Percentiles rank a stretch among this genome's conserved stretches.
Evolutionary conservation across 2,888 invertebrate genomes (phyloP).

Genomic region (Encarsia formosa): DNA sequence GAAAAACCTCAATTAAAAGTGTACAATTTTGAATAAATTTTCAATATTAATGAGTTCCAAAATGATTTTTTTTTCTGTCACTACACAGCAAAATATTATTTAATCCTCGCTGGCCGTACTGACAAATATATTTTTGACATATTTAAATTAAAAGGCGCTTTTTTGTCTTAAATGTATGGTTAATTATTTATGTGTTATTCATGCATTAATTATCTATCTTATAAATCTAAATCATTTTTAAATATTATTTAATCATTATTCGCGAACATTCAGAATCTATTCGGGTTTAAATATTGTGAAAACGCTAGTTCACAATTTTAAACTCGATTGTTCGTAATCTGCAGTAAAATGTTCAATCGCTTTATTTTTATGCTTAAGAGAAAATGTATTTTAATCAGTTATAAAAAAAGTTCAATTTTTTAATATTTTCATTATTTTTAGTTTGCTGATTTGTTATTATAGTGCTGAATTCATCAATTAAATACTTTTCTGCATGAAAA

Average conservation of each 20-base stretch:
- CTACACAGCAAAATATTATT: conserved; percentile 43
- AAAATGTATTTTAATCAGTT: no score
- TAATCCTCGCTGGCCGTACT: conserved; percentile 49
- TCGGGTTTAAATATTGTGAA: conserved; percentile 3
- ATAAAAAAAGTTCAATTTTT: not conserved
- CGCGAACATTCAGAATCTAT: conserved; percentile 38
- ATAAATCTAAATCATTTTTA: conserved; percentile 9
- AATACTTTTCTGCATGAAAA: not conserved
- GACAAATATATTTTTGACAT: conserved; percentile 18
- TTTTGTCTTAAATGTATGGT: conserved; percentile 14
- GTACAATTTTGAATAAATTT: no score
- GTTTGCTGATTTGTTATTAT: not conserved
- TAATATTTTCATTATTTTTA: not conserved
- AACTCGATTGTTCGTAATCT: not conserved
- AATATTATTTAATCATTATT: conserved; percentile 33
- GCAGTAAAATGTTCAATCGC: no score
- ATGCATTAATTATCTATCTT: conserved; percentile 12
- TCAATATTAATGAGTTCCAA: no score
- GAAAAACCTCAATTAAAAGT: no score
- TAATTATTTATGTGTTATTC: conserved; percentile 18
- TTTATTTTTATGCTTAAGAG: no score
- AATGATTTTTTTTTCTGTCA: no score
- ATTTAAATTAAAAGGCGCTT: conserved; percentile 22
- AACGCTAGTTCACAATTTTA: conserved; percentile 4
- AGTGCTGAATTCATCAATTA: not conserved